These are phyloP conservation scores for Desoria tigrina DNA, from an alignment of 2,888 invertebrate genomes.

Conservation along the genomic window DNA sequence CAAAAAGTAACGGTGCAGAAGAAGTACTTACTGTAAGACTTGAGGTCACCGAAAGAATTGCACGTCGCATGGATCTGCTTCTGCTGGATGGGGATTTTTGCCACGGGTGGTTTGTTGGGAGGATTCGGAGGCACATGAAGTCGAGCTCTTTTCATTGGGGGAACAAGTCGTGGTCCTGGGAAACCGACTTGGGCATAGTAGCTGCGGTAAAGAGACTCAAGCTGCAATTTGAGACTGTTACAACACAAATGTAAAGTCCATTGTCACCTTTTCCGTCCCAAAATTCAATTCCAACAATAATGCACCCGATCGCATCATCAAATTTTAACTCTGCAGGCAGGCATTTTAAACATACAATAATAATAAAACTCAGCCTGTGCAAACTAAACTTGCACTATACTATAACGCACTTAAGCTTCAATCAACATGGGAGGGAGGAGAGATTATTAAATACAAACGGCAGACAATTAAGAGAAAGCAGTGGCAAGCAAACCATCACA, in stretches of 20 bases:
- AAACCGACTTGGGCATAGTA: conserved; percentile 66
- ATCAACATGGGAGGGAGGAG: too few species aligned
- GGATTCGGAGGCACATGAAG: conserved; percentile 61
- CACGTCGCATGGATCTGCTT: conserved; percentile 57
- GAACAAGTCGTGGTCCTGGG: conserved; percentile 63
- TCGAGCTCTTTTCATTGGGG: conserved; percentile 65
- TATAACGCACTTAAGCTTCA: too few species aligned
- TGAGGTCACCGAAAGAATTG: conserved; percentile 63
- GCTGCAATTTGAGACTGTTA: conserved; percentile 47
- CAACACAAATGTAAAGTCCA: conserved; percentile 20
- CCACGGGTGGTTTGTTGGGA: conserved; percentile 31
- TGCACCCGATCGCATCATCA: conserved; percentile 7
- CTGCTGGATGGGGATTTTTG: conserved; percentile 51
- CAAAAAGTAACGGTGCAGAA: too few species aligned
- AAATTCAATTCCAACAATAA: conserved; percentile 20
- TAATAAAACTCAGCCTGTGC: too few species aligned
- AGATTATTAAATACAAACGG: too few species aligned
- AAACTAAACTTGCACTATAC: too few species aligned
- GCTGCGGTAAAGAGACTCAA: conserved; percentile 59
- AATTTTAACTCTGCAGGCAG: conserved; percentile 12
- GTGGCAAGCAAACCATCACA: too few species aligned
- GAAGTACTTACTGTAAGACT: conserved; percentile 67
- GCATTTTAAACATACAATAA: too few species aligned
- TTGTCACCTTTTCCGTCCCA: conserved; percentile 13
- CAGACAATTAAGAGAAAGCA: too few species aligned